Evolutionary conservation across 1,140 invertebrate species (phyloP), one percentile per base, ranked within the genome.

Genomic region (Brachionus calyciflorus): DNA sequence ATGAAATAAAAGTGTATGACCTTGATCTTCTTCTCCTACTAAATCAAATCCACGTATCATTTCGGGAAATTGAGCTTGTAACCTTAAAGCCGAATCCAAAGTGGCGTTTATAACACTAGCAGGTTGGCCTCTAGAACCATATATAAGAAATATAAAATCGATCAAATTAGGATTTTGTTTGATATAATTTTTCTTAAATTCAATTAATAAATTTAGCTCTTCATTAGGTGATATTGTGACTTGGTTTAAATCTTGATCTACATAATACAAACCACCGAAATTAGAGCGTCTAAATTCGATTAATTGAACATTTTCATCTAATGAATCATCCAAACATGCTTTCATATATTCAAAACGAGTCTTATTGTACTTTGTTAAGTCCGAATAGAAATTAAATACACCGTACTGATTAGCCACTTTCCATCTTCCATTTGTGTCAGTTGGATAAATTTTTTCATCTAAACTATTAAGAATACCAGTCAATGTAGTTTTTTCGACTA

Each of bases 1-100:
- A 46, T 78, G 81, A 76, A 78, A 79, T 19, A 81, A 37, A 3
- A 79, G 57, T 7, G 81, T 80, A 76, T 81, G 79, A 6, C 81
- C 81, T 2, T 46, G 48, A 44, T 81, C 81, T 77, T 81, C 81
- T 75, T 81, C 79, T n/a, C 57, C 78, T 10, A 80, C 80, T n/a
- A 80, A 19, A 68, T 81, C 81, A 77, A 75, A 81, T 26, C 80
- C 81, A 0, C 77, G 69, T 26, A 81, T 76, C 40, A 80, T 49
- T 46, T 79, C 12, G 0, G 81, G 80, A 79, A 79, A 81, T 76
- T 79, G 78, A 9, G 76, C 10, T 55, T 78, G 49, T 4, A 80
- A 26, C n/a, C 30, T 41, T 26, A 76, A 44, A 44, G n/a, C 28
- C 2, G 60, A 12, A 2, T 65, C 37, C 19, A 65, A 19, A 65